Evolutionary conservation across 2,888 invertebrate genomes (phyloP).

Genomic region (Leptopterna dolabrata): DNA sequence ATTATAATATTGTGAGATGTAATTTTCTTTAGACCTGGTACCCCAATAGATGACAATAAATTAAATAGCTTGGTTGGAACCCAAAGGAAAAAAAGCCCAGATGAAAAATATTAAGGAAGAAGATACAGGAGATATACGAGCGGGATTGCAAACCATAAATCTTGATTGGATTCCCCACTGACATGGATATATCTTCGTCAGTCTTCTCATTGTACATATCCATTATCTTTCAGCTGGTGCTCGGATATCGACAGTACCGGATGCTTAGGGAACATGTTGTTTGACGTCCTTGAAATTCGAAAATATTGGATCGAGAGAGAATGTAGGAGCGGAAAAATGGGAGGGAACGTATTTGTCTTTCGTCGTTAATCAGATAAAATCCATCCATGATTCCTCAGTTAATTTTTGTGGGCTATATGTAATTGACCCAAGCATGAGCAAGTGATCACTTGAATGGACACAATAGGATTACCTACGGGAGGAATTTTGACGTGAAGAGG

Average conservation of each 20-base stretch:
- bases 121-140: background rate
- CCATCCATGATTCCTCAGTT: too few species aligned
- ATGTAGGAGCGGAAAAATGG: too few species aligned
- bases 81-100: background rate
- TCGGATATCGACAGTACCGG: background rate
- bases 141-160: background rate
- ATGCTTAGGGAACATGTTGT: background rate
- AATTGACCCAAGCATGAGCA: too few species aligned
- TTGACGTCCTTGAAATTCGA: background rate
- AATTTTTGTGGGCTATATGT: too few species aligned
- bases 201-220: background rate
- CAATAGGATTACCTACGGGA: too few species aligned
- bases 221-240: background rate
- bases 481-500: too few species aligned
- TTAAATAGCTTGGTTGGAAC: background rate
- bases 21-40: too few species aligned
- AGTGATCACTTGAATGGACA: too few species aligned
- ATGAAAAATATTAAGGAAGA: constrained; percentile 2
- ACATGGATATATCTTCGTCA: background rate
- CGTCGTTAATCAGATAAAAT: too few species aligned
- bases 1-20: too few species aligned
- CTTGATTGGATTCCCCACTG: background rate
- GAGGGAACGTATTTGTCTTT: too few species aligned
- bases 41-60: background rate
- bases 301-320: too few species aligned